These are phyloP conservation scores for Nycteola revayana DNA, from an alignment of 2,888 invertebrate genomes.

Conservation along the genomic window DNA sequence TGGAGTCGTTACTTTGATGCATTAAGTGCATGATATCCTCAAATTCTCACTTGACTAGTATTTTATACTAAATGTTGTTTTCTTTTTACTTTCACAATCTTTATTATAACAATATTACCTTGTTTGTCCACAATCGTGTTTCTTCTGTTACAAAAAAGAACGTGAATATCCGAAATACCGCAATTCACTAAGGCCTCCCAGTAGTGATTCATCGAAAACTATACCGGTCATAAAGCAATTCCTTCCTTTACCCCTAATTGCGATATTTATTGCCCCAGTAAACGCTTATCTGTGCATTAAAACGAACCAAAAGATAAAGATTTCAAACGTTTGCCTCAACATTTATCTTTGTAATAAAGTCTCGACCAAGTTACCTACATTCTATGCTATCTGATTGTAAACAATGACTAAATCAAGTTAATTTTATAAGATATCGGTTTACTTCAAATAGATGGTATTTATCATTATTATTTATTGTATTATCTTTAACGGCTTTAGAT, in stretches of 20 bases:
- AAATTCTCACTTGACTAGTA: too few species aligned
- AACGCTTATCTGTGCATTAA: constrained; percentile 49
- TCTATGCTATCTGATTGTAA: constrained; percentile 22
- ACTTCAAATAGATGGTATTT: constrained; percentile 16
- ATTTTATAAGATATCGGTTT: constrained; percentile 20
- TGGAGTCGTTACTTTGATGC: too few species aligned
- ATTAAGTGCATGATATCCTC: too few species aligned
- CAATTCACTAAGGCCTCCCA: constrained; percentile 21
- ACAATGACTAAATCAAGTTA: constrained; percentile 26
- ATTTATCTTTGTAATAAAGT: constrained; percentile 32
- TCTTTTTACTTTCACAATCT: too few species aligned
- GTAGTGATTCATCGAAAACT: constrained; percentile 32
- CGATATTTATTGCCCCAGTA: constrained; percentile 51
- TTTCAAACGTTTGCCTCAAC: constrained; percentile 37
- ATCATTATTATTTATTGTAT: constrained; percentile 26
- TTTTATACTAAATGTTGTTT: too few species aligned
- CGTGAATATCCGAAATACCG: too few species aligned
- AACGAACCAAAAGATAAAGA: constrained; percentile 35
- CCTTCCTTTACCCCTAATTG: constrained; percentile 50
- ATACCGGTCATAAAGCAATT: constrained; percentile 44
- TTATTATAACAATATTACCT: too few species aligned
- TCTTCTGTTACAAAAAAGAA: too few species aligned
- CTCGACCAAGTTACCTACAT: constrained; percentile 28
- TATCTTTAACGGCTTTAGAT: constrained; percentile 21
- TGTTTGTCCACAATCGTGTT: too few species aligned